Base-by-base conservation (phyloP, 2,113 vertebrate species). In the Dinomys branickii region DNA sequence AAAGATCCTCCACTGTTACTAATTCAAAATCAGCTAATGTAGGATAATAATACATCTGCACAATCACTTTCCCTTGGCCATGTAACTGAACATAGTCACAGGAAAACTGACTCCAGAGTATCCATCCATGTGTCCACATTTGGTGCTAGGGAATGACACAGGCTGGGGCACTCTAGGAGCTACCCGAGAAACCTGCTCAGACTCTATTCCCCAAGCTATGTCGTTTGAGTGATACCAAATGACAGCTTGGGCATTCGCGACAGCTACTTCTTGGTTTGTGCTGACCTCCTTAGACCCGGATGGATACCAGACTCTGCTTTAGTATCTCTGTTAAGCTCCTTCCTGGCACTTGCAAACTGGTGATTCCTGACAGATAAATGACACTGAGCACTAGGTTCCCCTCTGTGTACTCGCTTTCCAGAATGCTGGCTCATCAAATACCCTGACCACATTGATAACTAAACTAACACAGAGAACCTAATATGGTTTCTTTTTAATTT, bases 11-110 rank as follows among this genome's bases (percentile, higher is more conserved):
- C 19, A 67, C 58, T 20, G 1, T 63, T 17, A 92, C 44, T 83
- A 87, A 94, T 52, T 96, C 47, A 94, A 87, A 96, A 26, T 59
- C 35, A 85, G 24, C 3, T 56, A 52, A 44, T 86, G 30, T 47
- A 7, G 28, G 1, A 89, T 59, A 4, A 28, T 44, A 84, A n/a
- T 17, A 56, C 12, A 92, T n/a, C 7, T 47, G 11, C 35, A 85
- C 41, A 85, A 80, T 33, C 20, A 7, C n/a, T 93, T 69, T 17
- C 82, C 28, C 22, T 80, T 81, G 67, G 12, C 47, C n/a, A 59
- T 16, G 41, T 35, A 69, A 56, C 67, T 50, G 33, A 85, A 91
- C 5, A 28, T 88, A 77, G 65, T 84, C 85, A 88, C 10, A 78
- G 41, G 73, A 67, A 26, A 56, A 28, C 77, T 20, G n/a, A 65